Percentiles rank a stretch among this genome's conserved stretches.
Evolutionary conservation across 2,797 vertebrate genomes (phyloP).

Genomic region (Gambelia wislizenii): DNA sequence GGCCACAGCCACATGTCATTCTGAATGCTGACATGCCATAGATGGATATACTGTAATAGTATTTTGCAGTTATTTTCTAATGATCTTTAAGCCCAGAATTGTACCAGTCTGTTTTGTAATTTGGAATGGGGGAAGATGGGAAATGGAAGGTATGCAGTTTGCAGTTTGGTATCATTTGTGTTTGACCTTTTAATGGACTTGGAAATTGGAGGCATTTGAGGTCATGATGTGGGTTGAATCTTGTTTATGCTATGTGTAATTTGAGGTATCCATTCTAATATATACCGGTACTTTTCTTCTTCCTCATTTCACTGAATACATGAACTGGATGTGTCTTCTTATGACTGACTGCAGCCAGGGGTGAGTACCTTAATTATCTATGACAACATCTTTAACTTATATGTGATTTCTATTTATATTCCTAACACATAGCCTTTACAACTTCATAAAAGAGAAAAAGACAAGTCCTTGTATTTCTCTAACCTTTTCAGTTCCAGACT

Average conservation of each 20-base stretch:
- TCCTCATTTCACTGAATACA: neutral
- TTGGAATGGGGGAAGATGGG: neutral
- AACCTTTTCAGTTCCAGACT: neutral
- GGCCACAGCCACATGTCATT: neutral
- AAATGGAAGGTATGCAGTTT: neutral
- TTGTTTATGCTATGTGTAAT: neutral
- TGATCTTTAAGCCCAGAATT: neutral
- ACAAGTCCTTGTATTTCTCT: neutral
- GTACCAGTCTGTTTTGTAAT: neutral
- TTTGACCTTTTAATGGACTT: neutral
- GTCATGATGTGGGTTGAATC: neutral
- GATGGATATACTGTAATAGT: neutral
- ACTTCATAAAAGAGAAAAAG: neutral
- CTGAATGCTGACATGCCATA: no score
- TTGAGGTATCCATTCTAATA: neutral
- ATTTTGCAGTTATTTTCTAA: neutral
- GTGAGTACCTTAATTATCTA: constrained; percentile 8
- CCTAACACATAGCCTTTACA: neutral
- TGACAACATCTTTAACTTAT: neutral
- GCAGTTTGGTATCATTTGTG: neutral
- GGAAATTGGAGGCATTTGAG: neutral
- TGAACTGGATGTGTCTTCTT: neutral
- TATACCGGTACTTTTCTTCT: neutral
- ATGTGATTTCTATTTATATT: neutral
- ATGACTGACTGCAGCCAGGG: neutral